Base-by-base conservation (phyloP, 2,797 vertebrate genomes). In the Anableps anableps region DNA sequence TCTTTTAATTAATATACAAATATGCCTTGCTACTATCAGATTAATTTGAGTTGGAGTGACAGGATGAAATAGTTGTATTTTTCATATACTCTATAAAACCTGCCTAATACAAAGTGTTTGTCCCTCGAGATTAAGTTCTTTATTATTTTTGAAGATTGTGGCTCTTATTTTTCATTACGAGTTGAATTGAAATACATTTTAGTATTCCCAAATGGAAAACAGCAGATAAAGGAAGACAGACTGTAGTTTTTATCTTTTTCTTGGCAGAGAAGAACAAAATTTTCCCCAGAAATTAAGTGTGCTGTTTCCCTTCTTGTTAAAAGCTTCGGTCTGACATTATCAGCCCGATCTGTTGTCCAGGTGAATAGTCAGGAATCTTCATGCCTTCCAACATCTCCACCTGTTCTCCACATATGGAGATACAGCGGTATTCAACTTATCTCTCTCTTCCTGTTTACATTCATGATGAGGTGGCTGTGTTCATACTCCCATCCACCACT, bases 211-310 rank as follows among this genome's bases (percentile, higher is more conserved):
- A 5, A 70, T 45, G 41, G 23, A 43, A n/a, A 70, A 45, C 16
- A 29, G 13, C 36, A 45, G 68, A 45, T 71, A 71, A 29, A 71
- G 68, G 23, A 71, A 71, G 41, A 71, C 23, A 71, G 66, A 70
- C 29, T 45, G 19, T 45, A 45, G 38, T n/a, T 71, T n/a, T 45
- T 1, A 71, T 45, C 26, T 71, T 17, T 71, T 71, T n/a, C 43
- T 45, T 70, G 66, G 38, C 62, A 66, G 62, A 66, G 62, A 66
- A 21, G 34, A 66, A 70, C 66, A 26, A 26, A 68, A 41, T 36
- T 17, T 68, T n/a, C 68, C n/a, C 41, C 26, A 71, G 41, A 71
- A 43, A 45, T 7, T 45, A 26, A 71, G 38, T n/a, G 19, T n/a
- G 26, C 41, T n/a, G 23, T 45, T 45, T 45, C 68, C 26, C 11